Evolutionary conservation across 2,113 vertebrate species (phyloP).

Genomic region (Miniopterus natalensis): DNA sequence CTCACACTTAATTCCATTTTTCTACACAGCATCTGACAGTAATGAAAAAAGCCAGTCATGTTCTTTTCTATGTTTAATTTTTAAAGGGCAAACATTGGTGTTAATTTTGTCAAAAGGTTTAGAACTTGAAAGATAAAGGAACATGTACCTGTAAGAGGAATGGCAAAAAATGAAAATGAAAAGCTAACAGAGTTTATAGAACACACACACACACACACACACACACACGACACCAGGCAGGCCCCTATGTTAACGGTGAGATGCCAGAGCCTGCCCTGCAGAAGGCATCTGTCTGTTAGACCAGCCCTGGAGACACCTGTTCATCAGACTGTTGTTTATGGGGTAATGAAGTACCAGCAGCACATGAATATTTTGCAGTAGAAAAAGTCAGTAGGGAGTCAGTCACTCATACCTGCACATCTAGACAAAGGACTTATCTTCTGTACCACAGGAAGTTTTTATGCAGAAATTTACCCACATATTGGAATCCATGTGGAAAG

Average conservation of each 20-base stretch:
- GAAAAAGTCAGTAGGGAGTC: neutral
- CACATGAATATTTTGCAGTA: neutral
- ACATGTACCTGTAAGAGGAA: slow-evolving; percentile 79
- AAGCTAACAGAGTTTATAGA: slow-evolving; percentile 46
- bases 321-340: neutral
- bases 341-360: neutral
- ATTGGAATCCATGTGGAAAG: neutral
- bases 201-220: neutral
- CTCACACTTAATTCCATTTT: slow-evolving; percentile 83
- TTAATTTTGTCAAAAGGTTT: slow-evolving; percentile 80
- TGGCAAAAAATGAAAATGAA: slow-evolving; percentile 66
- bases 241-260: slow-evolving; percentile 54
- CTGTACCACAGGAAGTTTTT: neutral
- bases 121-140: slow-evolving; percentile 67
- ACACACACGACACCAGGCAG: neutral
- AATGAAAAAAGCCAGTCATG: slow-evolving; percentile 86
- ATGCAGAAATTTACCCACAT: neutral
- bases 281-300: neutral
- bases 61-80: slow-evolving; percentile 76
- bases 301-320: neutral
- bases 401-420: neutral
- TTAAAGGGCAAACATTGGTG: slow-evolving; percentile 84
- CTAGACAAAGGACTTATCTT: slow-evolving; percentile 22
- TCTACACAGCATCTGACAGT: slow-evolving; percentile 85
- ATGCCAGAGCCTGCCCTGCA: neutral